phyloP scores from a whole-genome alignment of 2,888 invertebrate genomes.

The Lutraria lutraria region DNA sequence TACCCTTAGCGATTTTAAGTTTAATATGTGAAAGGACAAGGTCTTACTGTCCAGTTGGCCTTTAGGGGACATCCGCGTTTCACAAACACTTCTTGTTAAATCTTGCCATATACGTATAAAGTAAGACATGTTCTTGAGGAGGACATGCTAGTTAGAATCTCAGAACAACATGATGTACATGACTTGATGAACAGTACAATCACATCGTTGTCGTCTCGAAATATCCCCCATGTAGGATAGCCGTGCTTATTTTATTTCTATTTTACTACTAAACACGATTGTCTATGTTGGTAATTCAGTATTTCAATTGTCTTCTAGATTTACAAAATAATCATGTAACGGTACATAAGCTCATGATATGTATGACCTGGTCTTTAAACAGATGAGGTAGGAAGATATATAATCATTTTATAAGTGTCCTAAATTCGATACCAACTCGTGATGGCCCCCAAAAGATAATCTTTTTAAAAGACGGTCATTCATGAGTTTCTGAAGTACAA shows the following conservation, averaged over 20 bases:
- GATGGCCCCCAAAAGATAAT: not conserved
- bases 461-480: constrained; percentile 2
- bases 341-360: not conserved
- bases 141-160: too few species aligned
- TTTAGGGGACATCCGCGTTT: too few species aligned
- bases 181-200: too few species aligned
- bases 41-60: too few species aligned
- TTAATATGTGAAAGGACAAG: too few species aligned
- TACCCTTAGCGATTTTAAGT: too few species aligned
- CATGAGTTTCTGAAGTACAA: constrained; percentile 21
- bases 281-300: not conserved
- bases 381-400: not conserved
- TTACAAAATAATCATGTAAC: not conserved
- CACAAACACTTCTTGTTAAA: too few species aligned
- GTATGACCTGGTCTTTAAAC: not conserved
- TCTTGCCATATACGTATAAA: too few species aligned
- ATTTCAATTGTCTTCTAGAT: not conserved
- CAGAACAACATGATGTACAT: too few species aligned
- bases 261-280: not conserved
- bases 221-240: too few species aligned
- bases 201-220: too few species aligned
- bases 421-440: not conserved
- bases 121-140: too few species aligned
- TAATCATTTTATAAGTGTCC: not conserved
- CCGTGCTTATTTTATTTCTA: not conserved